phyloP scores from a whole-genome alignment of 2,113 vertebrate genomes.

The Helogale parvula region DNA sequence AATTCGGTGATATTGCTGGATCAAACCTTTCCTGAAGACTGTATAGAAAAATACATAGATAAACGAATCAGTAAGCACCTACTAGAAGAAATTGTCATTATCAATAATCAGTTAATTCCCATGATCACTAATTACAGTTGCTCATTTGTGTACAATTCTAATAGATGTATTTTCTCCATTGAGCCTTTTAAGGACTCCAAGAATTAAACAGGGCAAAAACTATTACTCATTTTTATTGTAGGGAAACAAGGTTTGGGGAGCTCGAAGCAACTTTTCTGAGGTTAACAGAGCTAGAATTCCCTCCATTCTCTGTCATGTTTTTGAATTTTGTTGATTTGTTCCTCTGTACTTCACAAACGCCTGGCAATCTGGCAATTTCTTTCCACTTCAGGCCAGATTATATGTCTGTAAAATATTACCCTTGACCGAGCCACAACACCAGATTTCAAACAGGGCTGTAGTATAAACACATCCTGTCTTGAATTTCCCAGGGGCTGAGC shows the following conservation, averaged over 20 bases:
- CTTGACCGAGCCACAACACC: constrained; percentile 65
- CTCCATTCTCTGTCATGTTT: background rate
- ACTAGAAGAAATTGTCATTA: background rate
- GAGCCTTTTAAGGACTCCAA: background rate
- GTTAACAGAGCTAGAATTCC: background rate
- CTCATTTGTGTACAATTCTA: background rate
- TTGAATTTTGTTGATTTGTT: background rate
- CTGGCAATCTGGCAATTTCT: background rate
- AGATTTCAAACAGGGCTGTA: constrained; percentile 64
- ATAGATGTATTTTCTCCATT: background rate
- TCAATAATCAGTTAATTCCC: background rate
- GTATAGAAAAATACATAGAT: background rate
- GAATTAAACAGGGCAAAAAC: background rate
- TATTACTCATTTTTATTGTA: background rate
- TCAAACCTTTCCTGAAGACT: background rate
- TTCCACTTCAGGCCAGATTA: constrained; percentile 29
- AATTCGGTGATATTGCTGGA: background rate
- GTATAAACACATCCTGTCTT: constrained; percentile 55
- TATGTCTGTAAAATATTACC: constrained; percentile 45
- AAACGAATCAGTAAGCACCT: background rate
- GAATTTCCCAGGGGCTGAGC: constrained; percentile 52
- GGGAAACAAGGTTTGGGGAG: background rate
- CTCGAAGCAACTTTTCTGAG: background rate
- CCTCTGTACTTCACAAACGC: background rate
- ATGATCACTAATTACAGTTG: background rate